These are phyloP conservation scores for Dasysyrphus tricinctus DNA, from an alignment of 2,888 invertebrate genomes.

Conservation along the genomic window DNA sequence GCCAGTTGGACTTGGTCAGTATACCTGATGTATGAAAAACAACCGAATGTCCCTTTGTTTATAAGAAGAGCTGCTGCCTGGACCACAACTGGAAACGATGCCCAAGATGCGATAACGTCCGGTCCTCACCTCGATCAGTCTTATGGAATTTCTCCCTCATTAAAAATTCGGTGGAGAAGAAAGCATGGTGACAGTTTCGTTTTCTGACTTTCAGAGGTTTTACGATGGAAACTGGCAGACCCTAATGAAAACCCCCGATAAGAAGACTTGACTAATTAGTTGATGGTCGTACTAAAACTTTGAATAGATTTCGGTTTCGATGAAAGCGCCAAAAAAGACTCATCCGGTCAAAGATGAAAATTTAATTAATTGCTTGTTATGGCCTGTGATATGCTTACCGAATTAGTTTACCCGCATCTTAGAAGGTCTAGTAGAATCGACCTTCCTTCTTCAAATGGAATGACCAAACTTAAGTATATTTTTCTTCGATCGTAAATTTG, in stretches of 20 bases:
- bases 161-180: conserved; percentile 66
- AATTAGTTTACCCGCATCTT: conserved; percentile 36
- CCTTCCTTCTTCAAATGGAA: conserved; percentile 34
- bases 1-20: conserved; percentile 32
- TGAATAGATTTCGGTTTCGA: conserved; percentile 57
- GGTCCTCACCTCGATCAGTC: conserved; percentile 22
- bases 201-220: conserved; percentile 11
- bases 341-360: conserved; percentile 15
- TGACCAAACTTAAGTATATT: conserved; percentile 35
- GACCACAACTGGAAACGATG: conserved; percentile 37
- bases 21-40: not conserved
- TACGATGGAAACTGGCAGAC: not conserved
- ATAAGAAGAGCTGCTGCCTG: not conserved
- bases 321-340: conserved; percentile 34
- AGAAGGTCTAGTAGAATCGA: conserved; percentile 23
- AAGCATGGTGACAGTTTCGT: conserved; percentile 60
- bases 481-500: conserved; percentile 42
- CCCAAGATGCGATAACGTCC: conserved; percentile 62
- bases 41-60: conserved; percentile 50
- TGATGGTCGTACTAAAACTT: conserved; percentile 44
- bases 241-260: conserved; percentile 58
- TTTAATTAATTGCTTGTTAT: conserved; percentile 70
- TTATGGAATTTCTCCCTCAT: conserved; percentile 69
- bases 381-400: conserved; percentile 39
- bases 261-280: conserved; percentile 68